Evolutionary conservation across 1,140 invertebrate species (phyloP), one percentile per base, ranked within the genome.

Genomic region (Tachypleus tridentatus): DNA sequence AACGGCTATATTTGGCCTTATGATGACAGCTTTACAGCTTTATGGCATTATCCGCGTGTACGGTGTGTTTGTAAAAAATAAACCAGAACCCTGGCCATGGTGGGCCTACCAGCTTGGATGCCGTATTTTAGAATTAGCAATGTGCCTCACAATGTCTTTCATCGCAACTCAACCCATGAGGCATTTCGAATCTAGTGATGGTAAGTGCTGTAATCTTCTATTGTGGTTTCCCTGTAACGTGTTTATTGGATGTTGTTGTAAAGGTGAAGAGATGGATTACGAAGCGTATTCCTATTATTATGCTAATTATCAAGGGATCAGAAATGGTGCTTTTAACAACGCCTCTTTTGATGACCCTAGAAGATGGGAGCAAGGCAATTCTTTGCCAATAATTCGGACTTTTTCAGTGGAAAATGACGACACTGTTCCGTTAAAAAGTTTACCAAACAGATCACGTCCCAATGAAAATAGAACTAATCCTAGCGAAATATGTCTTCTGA

Each of bases 31-130:
- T 1, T 79, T 93, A 5, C 89, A 92, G 71, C 81, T 93, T 8
- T 93, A 89, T 72, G 89, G 87, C 0, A 85, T 91, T 66, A 85
- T 90, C 72, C 86, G 62, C 57, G 11, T 67, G 51, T 57, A 72
- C 53, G 75, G 79, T 68, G 76, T 80, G 4, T 80, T 84, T 11
- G 49, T 57, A 52, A 69, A 59, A 4, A n/a, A 62, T 4, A 64
- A 62, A 8, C 73, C 72, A n/a, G 66, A 75, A 51, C 80, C 83
- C 2, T 95, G 91, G 91, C 78, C 92, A 5, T 88, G 91, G 80
- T 93, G 89, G 88, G 86, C 87, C 8, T 93, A 89, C 78, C 88
- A 93, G 70, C 86, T 91, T 69, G 86, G 86, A 3, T 80, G 92
- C 50, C 81, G 91, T 29, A 78, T 93, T 0, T 83, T 93, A 51